phyloP scores from a whole-genome alignment of 2,888 invertebrate genomes.

The Amiota communis region DNA sequence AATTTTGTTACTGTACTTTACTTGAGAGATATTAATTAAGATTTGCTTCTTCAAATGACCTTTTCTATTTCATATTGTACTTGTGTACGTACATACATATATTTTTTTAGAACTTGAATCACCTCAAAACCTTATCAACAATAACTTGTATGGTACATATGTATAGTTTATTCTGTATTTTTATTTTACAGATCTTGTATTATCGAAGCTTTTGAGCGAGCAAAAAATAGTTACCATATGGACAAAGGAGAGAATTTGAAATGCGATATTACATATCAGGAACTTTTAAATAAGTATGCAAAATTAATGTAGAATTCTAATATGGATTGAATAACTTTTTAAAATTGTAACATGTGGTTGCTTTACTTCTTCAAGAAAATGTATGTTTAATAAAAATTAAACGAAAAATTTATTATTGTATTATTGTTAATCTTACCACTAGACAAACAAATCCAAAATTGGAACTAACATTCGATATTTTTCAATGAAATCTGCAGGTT shows the following conservation, averaged over 20 bases:
- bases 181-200: conserved; percentile 80
- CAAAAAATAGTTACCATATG: conserved; percentile 75
- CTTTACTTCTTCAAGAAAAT: neutral
- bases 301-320: conserved; percentile 41
- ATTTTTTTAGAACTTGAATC: too few relatives aligned
- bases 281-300: conserved; percentile 58
- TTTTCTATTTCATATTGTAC: too few relatives aligned
- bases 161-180: neutral
- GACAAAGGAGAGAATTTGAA: conserved; percentile 53
- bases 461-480: too few relatives aligned
- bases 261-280: conserved; percentile 58
- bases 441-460: too few relatives aligned
- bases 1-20: too few relatives aligned
- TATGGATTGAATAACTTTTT: neutral
- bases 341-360: neutral
- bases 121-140: too few relatives aligned
- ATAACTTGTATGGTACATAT: neutral
- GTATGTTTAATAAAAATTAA: neutral
- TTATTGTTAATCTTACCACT: neutral
- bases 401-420: neutral
- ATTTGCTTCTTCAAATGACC: too few relatives aligned
- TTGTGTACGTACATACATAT: too few relatives aligned
- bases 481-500: too few relatives aligned
- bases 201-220: conserved; percentile 83
- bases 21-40: too few relatives aligned